Evolutionary conservation across 2,888 invertebrate species (phyloP), one percentile per base, ranked within the genome.

Genomic region (Pecten maximus): DNA sequence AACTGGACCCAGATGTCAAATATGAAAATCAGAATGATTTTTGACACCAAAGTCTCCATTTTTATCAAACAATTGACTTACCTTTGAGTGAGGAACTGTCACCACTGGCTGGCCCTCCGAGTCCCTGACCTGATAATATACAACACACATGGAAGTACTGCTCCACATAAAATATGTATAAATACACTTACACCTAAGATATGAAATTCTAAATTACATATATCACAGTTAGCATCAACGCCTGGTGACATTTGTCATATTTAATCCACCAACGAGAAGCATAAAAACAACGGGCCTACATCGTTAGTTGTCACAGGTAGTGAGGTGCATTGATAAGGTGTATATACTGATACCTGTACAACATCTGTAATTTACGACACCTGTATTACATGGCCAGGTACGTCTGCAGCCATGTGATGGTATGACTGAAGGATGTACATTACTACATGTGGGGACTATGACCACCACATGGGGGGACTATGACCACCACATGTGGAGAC

Each of bases 171-270:
- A 54, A 28, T 74, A 60, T n/a, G 60, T 60, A 74, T 74, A 74
- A 74, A 74, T 74, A 74, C 28, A 35, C 74, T 74, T 28, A 74
- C 74, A 74, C 35, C 2, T 74, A 35, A 74, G 35, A 74, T 74
- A 74, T 74, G 74, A 74, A 74, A 74, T 74, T 74, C 74, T 74
- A 74, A 74, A 23, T 74, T 35, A 74, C 35, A 74, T 74, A 74
- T 74, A 28, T 74, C 74, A 74, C 35, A 35, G 10, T 74, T 74
- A 74, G 74, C 74, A 74, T 74, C 74, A 74, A 10, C 6, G 60
- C 23, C 60, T 60, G 60, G 23, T 74, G 74, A 74, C 74, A 74
- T 74, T 74, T 74, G 74, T 74, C 74, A 74, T 74, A 74, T 74
- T 74, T 74, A 74, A 74, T 74, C 74, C 74, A 12, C 35, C 35